Evolutionary conservation across 2,113 vertebrate genomes (phyloP).

Genomic region (Gasterosteus nipponicus): DNA sequence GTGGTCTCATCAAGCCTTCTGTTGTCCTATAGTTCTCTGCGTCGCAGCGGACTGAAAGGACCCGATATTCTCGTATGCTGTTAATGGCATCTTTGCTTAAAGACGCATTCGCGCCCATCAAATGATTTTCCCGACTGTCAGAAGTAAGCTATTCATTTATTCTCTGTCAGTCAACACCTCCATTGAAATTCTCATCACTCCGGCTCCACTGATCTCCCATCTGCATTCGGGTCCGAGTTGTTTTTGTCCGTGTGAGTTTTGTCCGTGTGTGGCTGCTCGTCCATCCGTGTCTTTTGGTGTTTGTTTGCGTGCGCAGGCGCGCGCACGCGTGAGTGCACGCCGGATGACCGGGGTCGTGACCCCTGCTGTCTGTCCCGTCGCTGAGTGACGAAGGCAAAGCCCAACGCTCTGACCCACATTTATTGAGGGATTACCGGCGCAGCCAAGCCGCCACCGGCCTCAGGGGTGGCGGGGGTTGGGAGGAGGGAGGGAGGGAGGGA

Average conservation of each 20-base stretch:
- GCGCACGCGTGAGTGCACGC: not conserved
- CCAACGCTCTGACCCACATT: conserved; percentile 76
- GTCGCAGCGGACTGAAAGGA: not conserved
- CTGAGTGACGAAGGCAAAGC: conserved; percentile 71
- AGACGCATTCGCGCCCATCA: not conserved
- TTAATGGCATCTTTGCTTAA: not conserved
- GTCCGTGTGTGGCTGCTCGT: conserved; percentile 18
- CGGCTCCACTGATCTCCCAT: not conserved
- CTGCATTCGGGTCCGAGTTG: not conserved
- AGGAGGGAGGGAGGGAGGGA: not conserved
- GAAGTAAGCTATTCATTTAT: conserved; percentile 6
- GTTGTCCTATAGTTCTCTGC: no score
- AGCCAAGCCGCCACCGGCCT: conserved; percentile 62
- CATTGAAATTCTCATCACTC: not conserved
- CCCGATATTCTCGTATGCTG: not conserved
- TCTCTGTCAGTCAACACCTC: not conserved
- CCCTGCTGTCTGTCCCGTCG: conserved; percentile 69
- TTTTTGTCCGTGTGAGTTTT: conserved; percentile 33
- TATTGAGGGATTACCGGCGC: conserved; percentile 69
- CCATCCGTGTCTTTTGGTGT: conserved; percentile 18
- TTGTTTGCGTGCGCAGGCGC: not conserved
- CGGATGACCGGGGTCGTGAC: conserved; percentile 58
- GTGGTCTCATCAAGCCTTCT: not conserved
- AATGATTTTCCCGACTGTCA: not conserved
- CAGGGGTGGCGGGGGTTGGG: conserved; percentile 29